A percentile compares a stretch with the other conserved stretches of the same genome.
Evolutionary conservation across 2,797 vertebrate species (phyloP).

Genomic region (Leptatherina wallacei): DNA sequence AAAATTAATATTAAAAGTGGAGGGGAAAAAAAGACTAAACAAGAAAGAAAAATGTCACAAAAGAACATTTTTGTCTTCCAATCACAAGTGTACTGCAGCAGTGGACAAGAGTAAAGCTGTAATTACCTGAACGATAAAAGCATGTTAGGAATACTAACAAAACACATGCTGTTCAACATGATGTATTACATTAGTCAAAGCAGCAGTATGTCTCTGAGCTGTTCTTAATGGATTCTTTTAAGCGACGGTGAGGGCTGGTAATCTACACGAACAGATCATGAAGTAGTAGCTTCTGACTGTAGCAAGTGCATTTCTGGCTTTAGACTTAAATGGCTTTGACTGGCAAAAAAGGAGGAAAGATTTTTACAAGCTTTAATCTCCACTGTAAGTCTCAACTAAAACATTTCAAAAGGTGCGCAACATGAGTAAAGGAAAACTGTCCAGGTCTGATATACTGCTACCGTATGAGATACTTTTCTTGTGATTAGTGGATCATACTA

Average conservation of each 20-base stretch:
- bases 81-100: constrained; percentile 48
- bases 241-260: constrained; percentile 47
- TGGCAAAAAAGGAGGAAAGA: not conserved
- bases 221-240: constrained; percentile 60
- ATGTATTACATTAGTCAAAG: constrained; percentile 65
- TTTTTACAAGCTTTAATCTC: constrained; percentile 24
- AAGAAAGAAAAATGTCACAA: constrained; percentile 42
- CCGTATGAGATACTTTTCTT: constrained; percentile 46
- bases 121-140: constrained; percentile 64
- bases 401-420: constrained; percentile 29
- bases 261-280: constrained; percentile 54
- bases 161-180: constrained; percentile 52
- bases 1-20: constrained; percentile 54
- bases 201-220: constrained; percentile 57
- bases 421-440: constrained; percentile 51
- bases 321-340: constrained; percentile 34
- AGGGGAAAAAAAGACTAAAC: constrained; percentile 26
- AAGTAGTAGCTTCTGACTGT: constrained; percentile 38
- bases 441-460: constrained; percentile 47
- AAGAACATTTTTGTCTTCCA: constrained; percentile 47
- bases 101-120: constrained; percentile 60
- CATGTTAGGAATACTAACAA: constrained; percentile 44
- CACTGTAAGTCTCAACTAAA: constrained; percentile 24
- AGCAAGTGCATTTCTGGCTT: constrained; percentile 29
- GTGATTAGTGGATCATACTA: constrained; percentile 59